Percentiles rank a stretch among this genome's conserved stretches.
Evolutionary conservation across 2,113 vertebrate genomes (phyloP).

Genomic region (Polyodon spathula): DNA sequence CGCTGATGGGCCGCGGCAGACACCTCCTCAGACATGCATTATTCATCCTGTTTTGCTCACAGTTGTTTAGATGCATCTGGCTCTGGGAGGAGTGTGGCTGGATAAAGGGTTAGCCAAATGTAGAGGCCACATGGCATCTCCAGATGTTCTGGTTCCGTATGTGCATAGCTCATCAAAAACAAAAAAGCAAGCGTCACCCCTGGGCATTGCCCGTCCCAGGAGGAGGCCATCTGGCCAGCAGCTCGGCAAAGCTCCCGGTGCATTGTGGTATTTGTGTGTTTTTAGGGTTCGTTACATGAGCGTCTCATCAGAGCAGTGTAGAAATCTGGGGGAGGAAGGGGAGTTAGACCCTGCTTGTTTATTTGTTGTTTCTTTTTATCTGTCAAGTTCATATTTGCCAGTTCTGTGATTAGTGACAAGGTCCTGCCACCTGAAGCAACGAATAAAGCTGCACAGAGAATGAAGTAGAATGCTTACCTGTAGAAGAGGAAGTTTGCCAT

Average conservation of each 20-base stretch:
- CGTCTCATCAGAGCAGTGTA: no score
- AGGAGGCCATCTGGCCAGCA: constrained; percentile 61
- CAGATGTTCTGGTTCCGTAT: constrained; percentile 76
- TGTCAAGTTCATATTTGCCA: no score
- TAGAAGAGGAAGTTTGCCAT: no score
- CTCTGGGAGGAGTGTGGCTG: constrained; percentile 43
- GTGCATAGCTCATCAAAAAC: constrained; percentile 66
- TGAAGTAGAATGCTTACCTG: no score
- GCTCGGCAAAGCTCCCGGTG: constrained; percentile 37
- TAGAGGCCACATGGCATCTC: constrained; percentile 69
- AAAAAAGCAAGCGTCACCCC: constrained; percentile 49
- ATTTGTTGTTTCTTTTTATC: no score
- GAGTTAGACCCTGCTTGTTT: no score
- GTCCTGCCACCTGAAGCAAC: no score
- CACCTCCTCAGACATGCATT: constrained; percentile 61
- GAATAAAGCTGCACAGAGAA: no score
- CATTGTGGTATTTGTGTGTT: constrained; percentile 39
- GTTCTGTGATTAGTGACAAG: no score
- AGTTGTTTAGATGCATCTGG: constrained; percentile 57
- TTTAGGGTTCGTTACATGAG: constrained; percentile 30
- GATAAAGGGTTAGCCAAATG: constrained; percentile 60
- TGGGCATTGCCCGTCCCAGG: constrained; percentile 51
- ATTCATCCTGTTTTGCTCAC: constrained; percentile 57
- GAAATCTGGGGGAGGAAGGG: no score
- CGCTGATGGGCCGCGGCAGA: constrained; percentile 48